Percentiles rank a stretch among this genome's conserved stretches.
These are phyloP conservation scores for Cantharis nigra DNA, from an alignment of 2,888 invertebrate species.

Conservation along the genomic window DNA sequence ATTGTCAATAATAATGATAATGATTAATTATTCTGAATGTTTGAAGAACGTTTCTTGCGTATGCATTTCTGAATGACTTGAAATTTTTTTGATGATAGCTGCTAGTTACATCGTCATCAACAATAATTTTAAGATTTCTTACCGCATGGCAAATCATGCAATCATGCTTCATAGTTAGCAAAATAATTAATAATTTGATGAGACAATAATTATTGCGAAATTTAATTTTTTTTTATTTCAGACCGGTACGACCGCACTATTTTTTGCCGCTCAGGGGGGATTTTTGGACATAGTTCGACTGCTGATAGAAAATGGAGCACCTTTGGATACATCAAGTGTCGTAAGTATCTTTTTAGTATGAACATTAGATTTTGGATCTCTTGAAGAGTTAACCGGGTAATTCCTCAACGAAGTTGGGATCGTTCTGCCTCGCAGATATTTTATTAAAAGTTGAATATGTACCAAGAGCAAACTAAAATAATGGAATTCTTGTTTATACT, in stretches of 20 bases:
- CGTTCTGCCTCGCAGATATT: background rate
- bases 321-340: slow-evolving; percentile 77
- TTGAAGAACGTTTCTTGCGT: background rate
- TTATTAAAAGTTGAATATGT: background rate
- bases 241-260: slow-evolving; percentile 91
- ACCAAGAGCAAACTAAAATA: background rate
- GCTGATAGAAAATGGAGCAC: slow-evolving; percentile 78
- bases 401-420: background rate
- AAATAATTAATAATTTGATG: background rate
- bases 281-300: slow-evolving; percentile 80
- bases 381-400: background rate
- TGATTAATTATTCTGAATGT: background rate
- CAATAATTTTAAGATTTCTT: background rate
- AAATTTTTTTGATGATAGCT: background rate
- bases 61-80: background rate
- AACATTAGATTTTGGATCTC: no score
- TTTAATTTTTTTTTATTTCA: slow-evolving; percentile 52
- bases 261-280: slow-evolving; percentile 94
- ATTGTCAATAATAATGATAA: background rate
- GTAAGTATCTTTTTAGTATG: slow-evolving; percentile 57
- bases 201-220: background rate
- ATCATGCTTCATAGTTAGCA: background rate
- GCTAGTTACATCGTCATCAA: background rate
- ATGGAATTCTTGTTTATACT: background rate
- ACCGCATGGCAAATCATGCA: background rate